Conservation (phyloP, 2,888 invertebrate genomes). For the Melieria omissa region DNA sequence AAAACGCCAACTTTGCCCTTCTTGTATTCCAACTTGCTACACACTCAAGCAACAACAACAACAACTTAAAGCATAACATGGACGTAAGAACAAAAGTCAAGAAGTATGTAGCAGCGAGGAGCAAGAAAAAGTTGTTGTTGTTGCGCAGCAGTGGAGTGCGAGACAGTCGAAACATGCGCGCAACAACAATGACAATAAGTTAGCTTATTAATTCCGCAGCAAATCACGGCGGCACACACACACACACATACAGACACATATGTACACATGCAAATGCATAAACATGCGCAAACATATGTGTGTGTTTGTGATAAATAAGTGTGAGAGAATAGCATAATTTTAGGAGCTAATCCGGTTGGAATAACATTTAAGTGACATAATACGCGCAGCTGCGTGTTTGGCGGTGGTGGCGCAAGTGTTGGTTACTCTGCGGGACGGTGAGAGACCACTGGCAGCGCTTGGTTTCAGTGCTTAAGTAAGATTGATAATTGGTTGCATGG, state of each 20-base stretch:
- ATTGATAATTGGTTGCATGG: too few species aligned
- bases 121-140: background rate
- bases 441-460: too few species aligned
- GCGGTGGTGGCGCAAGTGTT: background rate
- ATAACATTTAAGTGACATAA: conserved; percentile 59
- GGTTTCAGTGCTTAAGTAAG: too few species aligned
- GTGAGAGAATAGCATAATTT: conserved; percentile 56
- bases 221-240: background rate
- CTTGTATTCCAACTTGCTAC: too few species aligned
- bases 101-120: background rate
- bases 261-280: background rate
- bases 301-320: conserved; percentile 42
- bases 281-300: background rate
- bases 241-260: too few species aligned
- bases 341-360: conserved; percentile 55
- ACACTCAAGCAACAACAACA: too few species aligned
- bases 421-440: too few species aligned
- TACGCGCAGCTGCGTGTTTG: conserved; percentile 32
- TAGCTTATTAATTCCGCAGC: conserved; percentile 1
- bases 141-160: too few species aligned
- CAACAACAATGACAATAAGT: conserved; percentile 1
- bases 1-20: too few species aligned
- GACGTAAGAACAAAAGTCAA: background rate
- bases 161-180: too few species aligned
- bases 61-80: too few species aligned